phyloP scores from a whole-genome alignment of 2,888 invertebrate species.

The Drosophila quinaria region DNA sequence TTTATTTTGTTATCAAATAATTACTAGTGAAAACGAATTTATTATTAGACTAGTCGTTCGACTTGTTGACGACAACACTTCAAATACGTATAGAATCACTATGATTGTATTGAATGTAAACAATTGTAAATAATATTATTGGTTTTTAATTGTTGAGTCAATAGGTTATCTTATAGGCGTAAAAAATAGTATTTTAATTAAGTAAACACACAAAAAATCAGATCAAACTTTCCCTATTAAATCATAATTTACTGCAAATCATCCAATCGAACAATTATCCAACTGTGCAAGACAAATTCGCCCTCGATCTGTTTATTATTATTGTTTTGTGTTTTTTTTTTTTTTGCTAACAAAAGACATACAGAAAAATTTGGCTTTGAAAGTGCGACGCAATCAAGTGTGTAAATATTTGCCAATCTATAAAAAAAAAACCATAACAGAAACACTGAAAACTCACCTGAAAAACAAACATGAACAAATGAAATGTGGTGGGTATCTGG shows the following conservation, averaged over 20 bases:
- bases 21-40: slow-evolving; percentile 10
- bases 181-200: slow-evolving; percentile 1
- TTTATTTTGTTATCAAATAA: slow-evolving; percentile 33
- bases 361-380: slow-evolving; percentile 37
- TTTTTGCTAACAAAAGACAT: slow-evolving; percentile 15
- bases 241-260: slow-evolving; percentile 17
- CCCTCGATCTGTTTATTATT: slow-evolving; percentile 31
- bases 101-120: background rate
- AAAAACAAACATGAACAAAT: slow-evolving; percentile 88
- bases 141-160: background rate
- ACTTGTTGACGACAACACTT: background rate
- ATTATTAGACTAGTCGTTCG: background rate
- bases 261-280: slow-evolving; percentile 32
- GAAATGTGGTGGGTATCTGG: slow-evolving; percentile 88
- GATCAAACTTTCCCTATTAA: slow-evolving; percentile 32
- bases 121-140: background rate
- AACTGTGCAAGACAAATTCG: slow-evolving; percentile 31
- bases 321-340: slow-evolving; percentile 21
- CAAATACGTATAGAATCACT: background rate
- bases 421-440: slow-evolving; percentile 32
- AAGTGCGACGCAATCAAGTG: slow-evolving; percentile 63
- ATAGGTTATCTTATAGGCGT: background rate
- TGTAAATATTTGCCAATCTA: slow-evolving; percentile 63
- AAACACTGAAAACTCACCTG: slow-evolving; percentile 81
- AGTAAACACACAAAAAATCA: background rate